phyloP scores from a whole-genome alignment of 2,797 vertebrate species.

The Pipistrellus pygmaeus region DNA sequence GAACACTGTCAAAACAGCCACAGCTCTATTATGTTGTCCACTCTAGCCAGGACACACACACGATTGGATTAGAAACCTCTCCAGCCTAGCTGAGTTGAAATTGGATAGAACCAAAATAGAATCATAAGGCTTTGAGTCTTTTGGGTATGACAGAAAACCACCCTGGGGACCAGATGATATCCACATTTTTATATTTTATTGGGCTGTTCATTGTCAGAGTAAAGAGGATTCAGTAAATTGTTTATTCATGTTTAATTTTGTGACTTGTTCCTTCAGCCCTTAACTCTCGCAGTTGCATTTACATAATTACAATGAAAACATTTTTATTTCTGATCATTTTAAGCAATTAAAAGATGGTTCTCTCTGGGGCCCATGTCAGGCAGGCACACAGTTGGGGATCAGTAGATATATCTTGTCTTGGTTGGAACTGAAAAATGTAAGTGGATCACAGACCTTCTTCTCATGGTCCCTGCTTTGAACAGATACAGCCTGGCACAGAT shows the following conservation, averaged over 20 bases:
- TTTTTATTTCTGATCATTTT: slow-evolving; percentile 62
- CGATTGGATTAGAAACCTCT: slow-evolving; percentile 54
- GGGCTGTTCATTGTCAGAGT: slow-evolving; percentile 8
- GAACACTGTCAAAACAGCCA: slow-evolving; percentile 13
- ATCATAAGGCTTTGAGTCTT: slow-evolving; percentile 22
- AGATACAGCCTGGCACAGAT: neutral
- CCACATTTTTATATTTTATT: slow-evolving; percentile 18
- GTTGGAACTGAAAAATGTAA: neutral
- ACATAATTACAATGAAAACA: slow-evolving; percentile 34
- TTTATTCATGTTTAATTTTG: slow-evolving; percentile 64
- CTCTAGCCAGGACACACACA: slow-evolving; percentile 27
- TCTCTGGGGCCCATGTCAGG: neutral
- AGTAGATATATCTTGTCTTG: neutral
- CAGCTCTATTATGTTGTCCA: slow-evolving; percentile 12
- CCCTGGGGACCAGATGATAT: neutral
- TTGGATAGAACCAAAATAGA: slow-evolving; percentile 50
- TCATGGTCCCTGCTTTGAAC: neutral
- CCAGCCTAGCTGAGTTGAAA: slow-evolving; percentile 14
- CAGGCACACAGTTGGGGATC: neutral
- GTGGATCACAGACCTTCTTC: neutral
- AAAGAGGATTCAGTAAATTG: slow-evolving; percentile 43
- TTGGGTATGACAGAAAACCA: slow-evolving; percentile 6
- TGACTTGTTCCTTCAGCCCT: slow-evolving; percentile 6
- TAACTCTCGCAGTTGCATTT: slow-evolving; percentile 44
- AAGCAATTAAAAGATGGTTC: slow-evolving; percentile 1